phyloP scores from a whole-genome alignment of 2,888 invertebrate species.

The Pharmacophagus antenor region DNA sequence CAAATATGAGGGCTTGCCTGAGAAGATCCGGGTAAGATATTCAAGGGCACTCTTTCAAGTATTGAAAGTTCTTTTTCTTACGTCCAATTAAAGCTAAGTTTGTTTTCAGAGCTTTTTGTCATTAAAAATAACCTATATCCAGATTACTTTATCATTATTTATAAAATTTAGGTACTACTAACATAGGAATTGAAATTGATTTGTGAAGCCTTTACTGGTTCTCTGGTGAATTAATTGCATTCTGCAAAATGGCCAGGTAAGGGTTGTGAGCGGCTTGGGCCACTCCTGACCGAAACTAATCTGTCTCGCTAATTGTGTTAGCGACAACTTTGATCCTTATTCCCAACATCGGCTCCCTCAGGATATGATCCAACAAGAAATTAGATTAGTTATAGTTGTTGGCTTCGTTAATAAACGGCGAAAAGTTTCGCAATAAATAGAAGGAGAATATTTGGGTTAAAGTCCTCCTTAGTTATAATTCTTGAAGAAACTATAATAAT shows the following conservation, averaged over 20 bases:
- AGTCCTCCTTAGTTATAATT: not conserved
- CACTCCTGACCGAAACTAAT: conserved; percentile 75
- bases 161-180: not conserved
- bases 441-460: conserved; percentile 21
- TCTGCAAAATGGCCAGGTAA: conserved; percentile 64
- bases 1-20: too few species aligned
- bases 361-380: conserved; percentile 76
- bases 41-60: too few species aligned
- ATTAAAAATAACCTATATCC: not conserved
- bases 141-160: not conserved
- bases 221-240: conserved; percentile 55
- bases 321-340: conserved; percentile 77
- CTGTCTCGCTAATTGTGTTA: conserved; percentile 76
- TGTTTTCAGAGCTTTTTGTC: too few species aligned
- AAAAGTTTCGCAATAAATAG: conserved; percentile 38
- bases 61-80: too few species aligned
- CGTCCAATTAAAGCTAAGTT: too few species aligned
- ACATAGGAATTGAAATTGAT: conserved; percentile 29
- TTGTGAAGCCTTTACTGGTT: conserved; percentile 26
- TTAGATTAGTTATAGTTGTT: conserved; percentile 76
- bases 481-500: not conserved
- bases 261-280: conserved; percentile 36
- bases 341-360: conserved; percentile 54
- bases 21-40: too few species aligned
- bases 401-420: conserved; percentile 68